Evolutionary conservation across 2,888 invertebrate species (phyloP), one percentile per base, ranked within the genome.

Genomic region (Urechis unicinctus): DNA sequence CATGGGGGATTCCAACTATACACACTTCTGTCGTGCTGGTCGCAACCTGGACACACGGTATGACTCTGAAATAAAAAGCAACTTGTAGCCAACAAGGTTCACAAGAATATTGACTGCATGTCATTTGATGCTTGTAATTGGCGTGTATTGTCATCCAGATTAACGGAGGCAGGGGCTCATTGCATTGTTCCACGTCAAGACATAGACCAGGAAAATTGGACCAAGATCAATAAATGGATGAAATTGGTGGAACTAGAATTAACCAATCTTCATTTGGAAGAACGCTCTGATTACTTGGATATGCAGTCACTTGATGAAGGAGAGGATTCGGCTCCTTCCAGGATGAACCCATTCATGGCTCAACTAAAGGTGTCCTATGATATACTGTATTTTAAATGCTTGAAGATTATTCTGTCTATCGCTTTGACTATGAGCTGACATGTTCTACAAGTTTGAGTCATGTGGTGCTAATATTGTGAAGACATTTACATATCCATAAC

Each of bases 1-100:
- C 5, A 58, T 68, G 2, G 69, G 69, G 2, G 69, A 69, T 57
- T 62, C 67, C 1, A 69, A 68, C 59, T 69, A 69, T 57, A 64
- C 68, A 29, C 68, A 68, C 47, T 69, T 63, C 60, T 69, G 69
- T 53, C 62, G 63, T 50, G 63, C 66, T 26, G 69, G 69, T n/a
- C n/a, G n/a, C n/a, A n/a, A n/a, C n/a, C n/a, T n/a, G n/a, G n/a
- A n/a, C n/a, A n/a, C n/a, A n/a, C n/a, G n/a, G n/a, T n/a, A n/a
- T n/a, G n/a, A n/a, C n/a, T n/a, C n/a, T n/a, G n/a, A n/a, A n/a
- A n/a, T n/a, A n/a, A n/a, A n/a, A n/a, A n/a, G n/a, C n/a, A n/a
- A n/a, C n/a, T n/a, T n/a, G n/a, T n/a, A n/a, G n/a, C n/a, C n/a
- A n/a, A n/a, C n/a, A n/a, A n/a, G n/a, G n/a, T n/a, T n/a, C n/a